Evolutionary conservation across 2,888 invertebrate species (phyloP), one percentile per base, ranked within the genome.

Genomic region (Horisme vitalbata): DNA sequence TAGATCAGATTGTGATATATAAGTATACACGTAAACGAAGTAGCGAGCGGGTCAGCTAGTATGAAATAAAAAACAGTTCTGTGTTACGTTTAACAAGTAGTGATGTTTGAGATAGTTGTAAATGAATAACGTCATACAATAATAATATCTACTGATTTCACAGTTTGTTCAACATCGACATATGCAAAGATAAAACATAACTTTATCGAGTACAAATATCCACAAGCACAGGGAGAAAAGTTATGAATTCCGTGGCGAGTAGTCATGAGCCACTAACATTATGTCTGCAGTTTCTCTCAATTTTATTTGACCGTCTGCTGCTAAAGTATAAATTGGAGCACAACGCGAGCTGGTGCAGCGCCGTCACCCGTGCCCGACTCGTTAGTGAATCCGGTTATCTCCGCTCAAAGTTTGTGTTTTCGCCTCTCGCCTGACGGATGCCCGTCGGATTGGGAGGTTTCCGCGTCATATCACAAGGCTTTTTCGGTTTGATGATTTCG

Each of bases 381-480:
- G 83, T 84, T 84, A 86, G 83, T 65, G 74, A 84, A 84, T 83
- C 75, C 70, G 68, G 81, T 84, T 84, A 85, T 72, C 68, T 63
- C 63, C 73, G 73, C 70, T 68, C 79, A 79, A 83, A 84, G 75
- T 81, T 81, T 80, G 77, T 81, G 75, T 79, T 74, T 59, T 59
- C 67, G 68, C 67, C 70, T 73, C 68, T 66, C 68, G 67, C 55
- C 74, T 80, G 79, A 78, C 77, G 74, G 73, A 75, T 71, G 77
- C 68, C 72, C 70, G 71, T 41, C 9, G 35, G 27, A 44, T 31
- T 38, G 14, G 15, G 23, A 10, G 33, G 26, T 31, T 31, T 41
- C 30, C 20, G 20, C n/a, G 12, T 24, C 35, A 7, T 24, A 41
- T 23, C 30, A 35, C 35, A 26, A 37, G 18, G 14, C 11, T 12